These are phyloP conservation scores for Cochlearius cochlearius DNA, from an alignment of 2,113 vertebrate genomes.

Conservation along the genomic window DNA sequence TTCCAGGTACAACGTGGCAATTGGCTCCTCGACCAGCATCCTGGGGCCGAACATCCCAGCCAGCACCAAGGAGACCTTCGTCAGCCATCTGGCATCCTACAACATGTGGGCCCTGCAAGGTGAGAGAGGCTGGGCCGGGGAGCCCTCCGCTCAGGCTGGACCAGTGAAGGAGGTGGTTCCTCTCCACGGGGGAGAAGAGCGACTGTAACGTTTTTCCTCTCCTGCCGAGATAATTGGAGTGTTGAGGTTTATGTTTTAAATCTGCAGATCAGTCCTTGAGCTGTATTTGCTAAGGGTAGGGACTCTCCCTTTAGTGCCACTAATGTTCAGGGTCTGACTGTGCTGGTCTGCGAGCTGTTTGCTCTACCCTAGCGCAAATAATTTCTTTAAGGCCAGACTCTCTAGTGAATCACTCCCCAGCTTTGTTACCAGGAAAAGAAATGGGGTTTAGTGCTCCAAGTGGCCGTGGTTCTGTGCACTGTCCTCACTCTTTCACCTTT, in stretches of 20 bases:
- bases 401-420: neutral
- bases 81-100: conserved; percentile 88
- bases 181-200: fast-evolving
- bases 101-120: conserved; percentile 94
- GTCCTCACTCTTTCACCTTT: neutral
- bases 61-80: conserved; percentile 84
- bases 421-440: neutral
- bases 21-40: conserved; percentile 90
- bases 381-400: neutral
- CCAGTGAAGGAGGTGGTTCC: neutral
- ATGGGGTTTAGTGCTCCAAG: neutral
- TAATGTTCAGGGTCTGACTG: neutral
- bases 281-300: neutral
- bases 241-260: neutral
- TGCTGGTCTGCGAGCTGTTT: neutral
- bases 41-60: conserved; percentile 88
- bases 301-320: neutral
- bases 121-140: neutral
- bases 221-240: neutral
- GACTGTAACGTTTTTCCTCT: neutral
- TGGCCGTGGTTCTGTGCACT: neutral
- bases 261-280: neutral
- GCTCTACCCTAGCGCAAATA: neutral
- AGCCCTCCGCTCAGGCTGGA: neutral
- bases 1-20: conserved; percentile 86